Evolutionary conservation across 2,888 invertebrate species (phyloP), one percentile per base, ranked within the genome.

Genomic region (Eupithecia pulchellata): DNA sequence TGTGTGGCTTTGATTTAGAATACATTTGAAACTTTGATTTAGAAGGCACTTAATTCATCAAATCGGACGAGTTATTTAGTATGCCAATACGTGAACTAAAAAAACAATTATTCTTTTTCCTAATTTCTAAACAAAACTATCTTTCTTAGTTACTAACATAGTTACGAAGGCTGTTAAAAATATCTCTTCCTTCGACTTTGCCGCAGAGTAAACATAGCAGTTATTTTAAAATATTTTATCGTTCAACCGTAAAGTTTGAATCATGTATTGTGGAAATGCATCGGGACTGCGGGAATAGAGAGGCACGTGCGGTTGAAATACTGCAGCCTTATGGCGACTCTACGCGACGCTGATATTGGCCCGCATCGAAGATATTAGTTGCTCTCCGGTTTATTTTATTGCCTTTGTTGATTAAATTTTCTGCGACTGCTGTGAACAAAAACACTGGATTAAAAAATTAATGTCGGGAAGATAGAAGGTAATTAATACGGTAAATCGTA

Each of bases 221-320:
- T 52, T 52, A 52, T 52, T 25, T 25, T 52, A 25, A 52, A 52
- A 61, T 64, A 64, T 64, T 64, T 64, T 47, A 52, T 52, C 47
- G 42, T 27, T 47, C 64, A n/a, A 30, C 30, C 30, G 30, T 64
- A 64, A 66, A 73, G 61, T 73, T 71, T 39, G 52, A 65, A 72
- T 74, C 66, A 79, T 81, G 76, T 72, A 73, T 67, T 77, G 75
- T 75, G 72, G 75, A 78, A 85, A 82, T 85, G 82, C 84, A 83
- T 69, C 75, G 69, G 68, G 68, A 52, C 25, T 52, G 52, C 52
- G 52, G 11, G 25, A 25, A 3, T 25, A n/a, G 47, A 25, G 25
- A 25, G 25, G 76, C 84, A 85, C 84, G 85, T 84, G 84, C 80
- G 74, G 74, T 77, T 80, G 81, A 86, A 80, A 82, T 85, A 85